These are phyloP conservation scores for Xenopus petersii DNA, from an alignment of 2,797 vertebrate species.

Conservation along the genomic window DNA sequence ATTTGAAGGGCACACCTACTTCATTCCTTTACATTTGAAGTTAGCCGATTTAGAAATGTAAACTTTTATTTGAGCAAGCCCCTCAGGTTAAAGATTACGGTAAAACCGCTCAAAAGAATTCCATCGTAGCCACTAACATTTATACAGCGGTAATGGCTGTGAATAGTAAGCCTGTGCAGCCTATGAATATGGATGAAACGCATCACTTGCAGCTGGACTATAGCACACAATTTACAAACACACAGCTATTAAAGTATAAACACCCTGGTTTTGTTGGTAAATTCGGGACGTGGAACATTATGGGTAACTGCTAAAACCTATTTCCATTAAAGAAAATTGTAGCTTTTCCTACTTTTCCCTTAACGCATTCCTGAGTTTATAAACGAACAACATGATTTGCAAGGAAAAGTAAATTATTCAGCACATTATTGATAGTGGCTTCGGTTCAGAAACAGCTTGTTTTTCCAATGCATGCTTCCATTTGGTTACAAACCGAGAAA, in stretches of 20 bases:
- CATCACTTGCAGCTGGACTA: slow-evolving; percentile 62
- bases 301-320: slow-evolving; percentile 58
- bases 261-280: slow-evolving; percentile 59
- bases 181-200: slow-evolving; percentile 76
- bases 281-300: slow-evolving; percentile 60
- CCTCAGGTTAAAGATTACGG: slow-evolving; percentile 68
- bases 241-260: slow-evolving; percentile 71
- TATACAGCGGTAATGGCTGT: slow-evolving; percentile 64
- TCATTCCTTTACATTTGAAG: slow-evolving; percentile 72
- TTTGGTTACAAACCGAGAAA: too few species aligned
- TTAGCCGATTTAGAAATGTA: slow-evolving; percentile 66
- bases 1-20: slow-evolving; percentile 64
- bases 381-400: neutral
- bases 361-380: neutral
- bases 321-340: slow-evolving; percentile 60
- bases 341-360: neutral
- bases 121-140: slow-evolving; percentile 64
- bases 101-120: slow-evolving; percentile 68
- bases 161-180: slow-evolving; percentile 77
- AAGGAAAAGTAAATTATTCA: neutral
- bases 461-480: too few species aligned
- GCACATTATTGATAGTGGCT: too few species aligned
- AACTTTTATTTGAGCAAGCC: slow-evolving; percentile 64
- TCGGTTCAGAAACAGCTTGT: too few species aligned
- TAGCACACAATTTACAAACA: slow-evolving; percentile 68